These are phyloP conservation scores for Trididemnum miniatum DNA, from an alignment of 23 tunicate genomes.

Conservation along the genomic window DNA sequence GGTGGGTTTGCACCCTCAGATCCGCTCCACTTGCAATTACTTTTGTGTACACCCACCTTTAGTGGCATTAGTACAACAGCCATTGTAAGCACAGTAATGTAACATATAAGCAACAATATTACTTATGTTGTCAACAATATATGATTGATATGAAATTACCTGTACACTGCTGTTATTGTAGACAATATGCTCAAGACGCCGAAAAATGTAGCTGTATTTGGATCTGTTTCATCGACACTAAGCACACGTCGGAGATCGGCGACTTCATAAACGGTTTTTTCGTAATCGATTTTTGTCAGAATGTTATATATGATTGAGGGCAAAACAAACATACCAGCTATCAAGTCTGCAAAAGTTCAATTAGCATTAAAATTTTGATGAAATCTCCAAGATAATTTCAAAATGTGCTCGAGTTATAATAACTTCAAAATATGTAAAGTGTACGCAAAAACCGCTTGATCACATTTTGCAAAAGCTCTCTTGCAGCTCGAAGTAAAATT, in stretches of 20 bases:
- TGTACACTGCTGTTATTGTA: slow-evolving; percentile 55
- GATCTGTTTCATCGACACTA: background rate
- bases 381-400: background rate
- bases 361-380: background rate
- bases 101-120: too few relatives aligned
- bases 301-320: slow-evolving; percentile 37
- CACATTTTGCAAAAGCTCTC: too few relatives aligned
- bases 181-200: slow-evolving; percentile 44
- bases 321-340: slow-evolving; percentile 28
- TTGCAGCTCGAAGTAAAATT: too few relatives aligned
- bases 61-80: too few relatives aligned
- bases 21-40: too few relatives aligned
- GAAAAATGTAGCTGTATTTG: slow-evolving; percentile 25
- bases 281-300: slow-evolving; percentile 20
- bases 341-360: slow-evolving; percentile 31
- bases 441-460: background rate
- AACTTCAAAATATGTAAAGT: background rate
- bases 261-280: background rate
- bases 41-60: too few relatives aligned
- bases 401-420: background rate
- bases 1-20: too few relatives aligned
- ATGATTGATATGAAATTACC: too few relatives aligned
- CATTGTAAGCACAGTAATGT: too few relatives aligned
- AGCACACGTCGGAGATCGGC: background rate
- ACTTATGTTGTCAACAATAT: too few relatives aligned